Evolutionary conservation across 1,140 invertebrate genomes (phyloP), one percentile per base, ranked within the genome.

Genomic region (Himalopsyche phryganea): DNA sequence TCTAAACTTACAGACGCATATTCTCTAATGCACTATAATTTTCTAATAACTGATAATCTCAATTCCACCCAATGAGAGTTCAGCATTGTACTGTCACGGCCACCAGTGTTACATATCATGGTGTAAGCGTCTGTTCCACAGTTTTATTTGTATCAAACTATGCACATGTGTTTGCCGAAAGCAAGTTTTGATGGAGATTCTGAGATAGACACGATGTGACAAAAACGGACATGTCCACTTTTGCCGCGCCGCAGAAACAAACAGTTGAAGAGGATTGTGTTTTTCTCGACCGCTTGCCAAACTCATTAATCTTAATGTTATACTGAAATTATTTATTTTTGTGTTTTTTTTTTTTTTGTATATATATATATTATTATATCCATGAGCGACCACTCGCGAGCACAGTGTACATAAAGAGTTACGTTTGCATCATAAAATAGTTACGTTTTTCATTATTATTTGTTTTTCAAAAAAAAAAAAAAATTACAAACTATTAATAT

Each of bases 371-470:
- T 49, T 32, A 33, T 14, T 35, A 32, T 20, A 44, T 52, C 10
- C 40, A 33, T 33, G 40, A 23, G 17, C 38, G 3, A 28, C 4
- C 11, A 40, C 23, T 52, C 50, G 44, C 33, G n/a, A 33, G 57
- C 57, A 59, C 57, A 59, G 57, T 59, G 57, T 59, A 59, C 57
- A 59, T 52, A 53, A 45, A 38, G n/a, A n/a, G 50, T 59, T 52
- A 59, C 38, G 57, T 59, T 59, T 59, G 45, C 45, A 33, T 59
- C 36, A 17, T 50, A 49, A 11, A 49, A 49, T 4, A 15, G 42
- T 45, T 45, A 17, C 42, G 18, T 45, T 45, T n/a, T n/a, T 40
- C 38, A n/a, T 13, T 13, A 40, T 5, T 11, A 40, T 15, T 13
- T 13, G 15, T 13, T 40, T 28, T 28, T 28, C 4, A 9, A 9